These are phyloP conservation scores for Tortrix viridana DNA, from an alignment of 2,888 invertebrate genomes.

Conservation along the genomic window DNA sequence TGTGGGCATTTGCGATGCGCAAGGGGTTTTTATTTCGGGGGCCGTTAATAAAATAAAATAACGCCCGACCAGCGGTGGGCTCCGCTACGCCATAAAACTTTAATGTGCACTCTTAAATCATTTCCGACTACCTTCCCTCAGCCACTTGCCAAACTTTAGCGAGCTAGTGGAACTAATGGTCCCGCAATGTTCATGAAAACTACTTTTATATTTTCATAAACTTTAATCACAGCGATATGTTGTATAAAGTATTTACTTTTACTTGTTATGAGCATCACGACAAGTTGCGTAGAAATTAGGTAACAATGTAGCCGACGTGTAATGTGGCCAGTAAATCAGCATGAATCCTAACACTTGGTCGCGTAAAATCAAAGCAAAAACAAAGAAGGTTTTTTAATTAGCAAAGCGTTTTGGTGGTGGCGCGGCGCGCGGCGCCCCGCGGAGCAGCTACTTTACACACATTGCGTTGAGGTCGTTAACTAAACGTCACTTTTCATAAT, in stretches of 20 bases:
- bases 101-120: conserved; percentile 56
- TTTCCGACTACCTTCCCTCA: conserved; percentile 46
- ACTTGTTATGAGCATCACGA: conserved; percentile 2
- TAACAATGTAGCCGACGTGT: conserved; percentile 52
- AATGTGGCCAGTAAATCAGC: conserved; percentile 61
- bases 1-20: conserved; percentile 35
- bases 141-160: conserved; percentile 34
- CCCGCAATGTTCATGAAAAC: not conserved
- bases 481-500: conserved; percentile 79
- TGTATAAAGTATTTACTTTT: not conserved
- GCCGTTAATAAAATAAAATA: conserved; percentile 41
- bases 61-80: conserved; percentile 37
- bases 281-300: conserved; percentile 15
- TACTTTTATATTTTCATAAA: not conserved
- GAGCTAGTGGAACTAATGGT: conserved; percentile 13
- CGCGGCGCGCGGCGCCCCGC: conserved; percentile 64
- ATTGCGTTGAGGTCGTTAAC: conserved; percentile 73
- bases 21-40: conserved; percentile 38
- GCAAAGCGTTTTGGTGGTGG: conserved; percentile 66
- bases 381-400: conserved; percentile 78
- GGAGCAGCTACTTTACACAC: conserved; percentile 75
- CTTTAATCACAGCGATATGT: not conserved
- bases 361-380: conserved; percentile 58
- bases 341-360: conserved; percentile 68
- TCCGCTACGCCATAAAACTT: conserved; percentile 50